Evolutionary conservation across 2,797 vertebrate species (phyloP).

Genomic region (Phoeniculus purpureus): DNA sequence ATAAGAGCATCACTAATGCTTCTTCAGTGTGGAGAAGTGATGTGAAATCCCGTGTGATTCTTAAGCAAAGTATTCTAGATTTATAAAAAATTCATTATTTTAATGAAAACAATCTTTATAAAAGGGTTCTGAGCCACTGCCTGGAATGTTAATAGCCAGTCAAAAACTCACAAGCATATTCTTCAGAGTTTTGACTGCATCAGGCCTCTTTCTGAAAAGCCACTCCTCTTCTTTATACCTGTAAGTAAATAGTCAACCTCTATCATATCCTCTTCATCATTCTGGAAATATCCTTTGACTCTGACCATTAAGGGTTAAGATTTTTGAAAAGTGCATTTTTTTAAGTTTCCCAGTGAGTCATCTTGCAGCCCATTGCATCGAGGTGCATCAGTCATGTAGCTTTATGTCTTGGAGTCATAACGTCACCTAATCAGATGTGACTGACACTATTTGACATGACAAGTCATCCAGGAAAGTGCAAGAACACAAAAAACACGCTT

Average conservation of each 20-base stretch:
- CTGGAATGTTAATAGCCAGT: fast-evolving
- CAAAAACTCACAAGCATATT: not conserved
- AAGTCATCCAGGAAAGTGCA: constrained; percentile 54
- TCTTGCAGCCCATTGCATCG: not conserved
- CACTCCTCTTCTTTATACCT: not conserved
- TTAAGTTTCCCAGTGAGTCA: constrained; percentile 35
- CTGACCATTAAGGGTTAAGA: constrained; percentile 54
- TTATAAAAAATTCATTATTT: not conserved
- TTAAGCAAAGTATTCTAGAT: not conserved
- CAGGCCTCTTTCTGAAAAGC: not conserved
- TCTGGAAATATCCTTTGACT: not conserved
- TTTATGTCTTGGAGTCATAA: constrained; percentile 43
- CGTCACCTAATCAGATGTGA: constrained; percentile 37
- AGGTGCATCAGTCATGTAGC: constrained; percentile 50
- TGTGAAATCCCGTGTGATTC: not conserved
- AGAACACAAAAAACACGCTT: not conserved
- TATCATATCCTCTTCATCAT: not conserved
- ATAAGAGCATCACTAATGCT: not conserved
- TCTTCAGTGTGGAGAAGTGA: not conserved
- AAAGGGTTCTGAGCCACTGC: fast-evolving
- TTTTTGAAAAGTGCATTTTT: constrained; percentile 33
- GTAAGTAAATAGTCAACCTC: not conserved
- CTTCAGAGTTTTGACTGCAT: not conserved
- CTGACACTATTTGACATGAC: constrained; percentile 39
- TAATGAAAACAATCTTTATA: not conserved